Conservation (phyloP, 2,888 invertebrate species). For the Ischnura elegans region DNA sequence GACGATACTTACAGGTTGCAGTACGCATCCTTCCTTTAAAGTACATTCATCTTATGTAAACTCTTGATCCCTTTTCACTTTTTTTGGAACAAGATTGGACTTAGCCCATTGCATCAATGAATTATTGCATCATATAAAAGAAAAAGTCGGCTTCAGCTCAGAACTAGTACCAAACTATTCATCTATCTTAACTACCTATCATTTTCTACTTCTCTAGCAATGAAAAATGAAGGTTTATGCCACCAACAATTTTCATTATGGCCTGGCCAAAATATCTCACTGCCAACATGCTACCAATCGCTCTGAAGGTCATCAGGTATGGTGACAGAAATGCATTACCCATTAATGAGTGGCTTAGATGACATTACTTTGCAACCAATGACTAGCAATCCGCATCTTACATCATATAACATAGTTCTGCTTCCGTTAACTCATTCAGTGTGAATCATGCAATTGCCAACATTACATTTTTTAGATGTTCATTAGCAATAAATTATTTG, state of each 20-base stretch:
- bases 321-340: neutral
- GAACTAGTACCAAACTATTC: constrained; percentile 32
- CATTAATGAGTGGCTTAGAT: neutral
- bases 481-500: constrained; percentile 1
- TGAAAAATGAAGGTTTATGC: constrained; percentile 26
- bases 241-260: constrained; percentile 37
- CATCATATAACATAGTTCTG: neutral
- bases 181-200: constrained; percentile 37
- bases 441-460: neutral
- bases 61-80: neutral
- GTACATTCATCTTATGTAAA: neutral
- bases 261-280: constrained; percentile 60
- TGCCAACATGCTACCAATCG: constrained; percentile 48
- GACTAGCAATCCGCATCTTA: neutral
- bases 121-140: neutral
- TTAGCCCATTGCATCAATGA: neutral
- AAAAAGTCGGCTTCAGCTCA: constrained; percentile 25
- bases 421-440: neutral
- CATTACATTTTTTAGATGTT: neutral
- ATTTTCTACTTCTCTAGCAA: constrained; percentile 41
- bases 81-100: neutral
- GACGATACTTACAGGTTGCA: neutral
- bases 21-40: neutral
- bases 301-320: neutral
- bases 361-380: neutral